Evolutionary conservation across 2,797 vertebrate species (phyloP), one percentile per base, ranked within the genome.

Genomic region (Leuciscus waleckii): DNA sequence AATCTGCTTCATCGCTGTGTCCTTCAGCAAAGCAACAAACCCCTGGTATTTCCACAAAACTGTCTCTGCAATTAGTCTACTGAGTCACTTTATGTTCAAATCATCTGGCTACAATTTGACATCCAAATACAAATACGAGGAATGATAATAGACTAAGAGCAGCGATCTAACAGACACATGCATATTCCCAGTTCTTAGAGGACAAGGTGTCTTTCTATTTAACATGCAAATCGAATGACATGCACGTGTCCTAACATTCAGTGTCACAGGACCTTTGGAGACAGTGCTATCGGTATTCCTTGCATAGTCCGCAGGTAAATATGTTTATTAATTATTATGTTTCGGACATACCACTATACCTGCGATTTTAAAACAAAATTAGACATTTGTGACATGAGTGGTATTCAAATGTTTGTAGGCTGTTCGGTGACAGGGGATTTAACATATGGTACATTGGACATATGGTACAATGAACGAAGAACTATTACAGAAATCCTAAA

Each of bases 201-300:
- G 16, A 51, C 23, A 51, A 29, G 16, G 11, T 4, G 11, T 29
- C 54, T 46, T 26, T 65, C 39, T 85, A 61, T 71, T 71, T 85
- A 63, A 85, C 76, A 85, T 85, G 77, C 76, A 79, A 85, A 79
- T 73, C 16, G 0, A 39, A 21, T 65, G 26, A 61, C 16, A 7
- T 35, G 19, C 51, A n/a, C 7, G 39, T 56, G 35, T 70, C 65
- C 51, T 43, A 43, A 46, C 37, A 29, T 58, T 84, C 51, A 58
- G 74, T 69, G 49, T 70, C 37, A 32, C 13, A 32, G 37, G 49
- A 69, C 13, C 4, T 32, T 43, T 56, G 61, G 19, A 84, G 43
- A 84, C 49, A 35, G 32, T 23, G 51, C 80, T 5, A 26, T 46
- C 21, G 13, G 49, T 41, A 5, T 21, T 69, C 14, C 46, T 84